Evolutionary conservation across 1,140 invertebrate genomes (phyloP).

Genomic region (Drosophila tristis): DNA sequence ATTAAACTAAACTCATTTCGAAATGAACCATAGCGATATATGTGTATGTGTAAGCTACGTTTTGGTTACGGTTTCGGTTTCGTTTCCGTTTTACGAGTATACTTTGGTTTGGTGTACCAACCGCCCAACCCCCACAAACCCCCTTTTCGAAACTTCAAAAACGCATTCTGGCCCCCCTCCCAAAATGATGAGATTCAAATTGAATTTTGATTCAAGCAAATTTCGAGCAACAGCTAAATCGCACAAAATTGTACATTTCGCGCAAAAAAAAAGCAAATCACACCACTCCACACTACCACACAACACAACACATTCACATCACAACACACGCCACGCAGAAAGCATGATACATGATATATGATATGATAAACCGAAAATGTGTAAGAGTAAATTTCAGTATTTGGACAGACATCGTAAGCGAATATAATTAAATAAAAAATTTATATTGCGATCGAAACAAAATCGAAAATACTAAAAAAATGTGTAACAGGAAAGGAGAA

Average conservation of each 20-base stretch:
- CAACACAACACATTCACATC: not conserved
- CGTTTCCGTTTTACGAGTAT: slow-evolving; percentile 43
- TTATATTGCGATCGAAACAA: slow-evolving; percentile 74
- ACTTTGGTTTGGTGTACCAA: slow-evolving; percentile 66
- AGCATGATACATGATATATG: slow-evolving; percentile 28
- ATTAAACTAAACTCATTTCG: slow-evolving; percentile 71
- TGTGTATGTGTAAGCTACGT: slow-evolving; percentile 53
- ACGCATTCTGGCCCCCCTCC: slow-evolving; percentile 53
- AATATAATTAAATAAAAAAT: slow-evolving; percentile 82
- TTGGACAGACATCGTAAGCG: slow-evolving; percentile 65
- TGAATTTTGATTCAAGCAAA: slow-evolving; percentile 26
- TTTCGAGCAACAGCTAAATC: slow-evolving; percentile 26
- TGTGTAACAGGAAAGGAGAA: slow-evolving; percentile 62
- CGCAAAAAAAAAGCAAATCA: slow-evolving; percentile 43
- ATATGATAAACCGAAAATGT: slow-evolving; percentile 42
- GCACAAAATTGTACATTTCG: slow-evolving; percentile 62
- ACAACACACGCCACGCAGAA: slow-evolving; percentile 41
- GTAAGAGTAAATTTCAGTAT: slow-evolving; percentile 74
- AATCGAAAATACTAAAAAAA: slow-evolving; percentile 61
- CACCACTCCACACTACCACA: slow-evolving; percentile 16
- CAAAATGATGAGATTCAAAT: slow-evolving; percentile 34
- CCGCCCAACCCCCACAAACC: no score
- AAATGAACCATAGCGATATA: slow-evolving; percentile 55
- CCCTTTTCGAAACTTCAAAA: slow-evolving; percentile 75
- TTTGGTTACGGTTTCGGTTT: slow-evolving; percentile 68